phyloP scores from a whole-genome alignment of 1,140 invertebrate genomes.

The Bactericera cockerelli region DNA sequence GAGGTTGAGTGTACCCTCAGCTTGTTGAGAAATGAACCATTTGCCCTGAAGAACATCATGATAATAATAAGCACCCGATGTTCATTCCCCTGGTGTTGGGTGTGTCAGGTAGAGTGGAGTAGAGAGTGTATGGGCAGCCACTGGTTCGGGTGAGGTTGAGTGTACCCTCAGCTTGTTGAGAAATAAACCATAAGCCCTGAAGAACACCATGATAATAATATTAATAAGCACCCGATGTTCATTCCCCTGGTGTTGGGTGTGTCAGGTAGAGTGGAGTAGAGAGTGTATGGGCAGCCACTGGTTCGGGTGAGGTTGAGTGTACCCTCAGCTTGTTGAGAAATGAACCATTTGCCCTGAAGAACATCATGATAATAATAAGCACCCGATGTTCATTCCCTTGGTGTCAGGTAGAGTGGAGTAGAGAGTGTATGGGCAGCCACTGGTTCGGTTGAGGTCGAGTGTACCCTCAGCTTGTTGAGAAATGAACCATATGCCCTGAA shows the following conservation, averaged over 20 bases:
- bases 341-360: no score
- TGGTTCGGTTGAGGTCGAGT: conserved; percentile 84
- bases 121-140: conserved; percentile 72
- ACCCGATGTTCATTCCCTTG: conserved; percentile 63
- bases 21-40: no score
- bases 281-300: conserved; percentile 78
- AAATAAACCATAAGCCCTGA: no score
- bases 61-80: conserved; percentile 70
- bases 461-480: no score
- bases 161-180: no score
- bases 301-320: conserved; percentile 60
- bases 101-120: conserved; percentile 71
- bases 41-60: no score
- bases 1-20: no score
- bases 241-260: conserved; percentile 81
- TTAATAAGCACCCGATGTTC: conserved; percentile 63
- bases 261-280: conserved; percentile 65
- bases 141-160: conserved; percentile 65
- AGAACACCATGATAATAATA: no score
- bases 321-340: no score
- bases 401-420: conserved; percentile 71
- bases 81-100: conserved; percentile 74
- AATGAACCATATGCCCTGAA: no score
- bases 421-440: conserved; percentile 72
- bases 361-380: no score